Evolutionary conservation across 2,888 invertebrate species (phyloP).

Genomic region (Megastigmus dorsalis): DNA sequence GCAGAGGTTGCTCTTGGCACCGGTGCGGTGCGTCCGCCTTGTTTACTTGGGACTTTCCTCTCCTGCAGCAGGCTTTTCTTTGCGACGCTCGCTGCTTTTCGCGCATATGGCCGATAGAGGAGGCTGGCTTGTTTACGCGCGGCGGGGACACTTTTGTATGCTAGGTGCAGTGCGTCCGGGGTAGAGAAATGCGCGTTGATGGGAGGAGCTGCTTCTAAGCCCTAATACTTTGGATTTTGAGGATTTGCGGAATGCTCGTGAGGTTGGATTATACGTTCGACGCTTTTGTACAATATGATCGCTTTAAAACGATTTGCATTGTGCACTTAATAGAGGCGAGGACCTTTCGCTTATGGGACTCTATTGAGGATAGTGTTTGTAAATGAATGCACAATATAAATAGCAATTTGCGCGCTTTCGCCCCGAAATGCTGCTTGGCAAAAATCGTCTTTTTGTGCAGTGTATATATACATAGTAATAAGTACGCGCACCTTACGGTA

Average conservation of each 20-base stretch:
- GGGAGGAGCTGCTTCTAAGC: neutral
- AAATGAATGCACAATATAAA: too few relatives aligned
- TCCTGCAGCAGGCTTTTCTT: neutral
- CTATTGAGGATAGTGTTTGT: too few relatives aligned
- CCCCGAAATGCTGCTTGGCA: too few relatives aligned
- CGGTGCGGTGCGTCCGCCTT: too few relatives aligned
- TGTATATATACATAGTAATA: too few relatives aligned
- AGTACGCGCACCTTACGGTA: too few relatives aligned
- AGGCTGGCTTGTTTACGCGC: neutral
- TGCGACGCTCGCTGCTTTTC: neutral
- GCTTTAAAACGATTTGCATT: constrained; percentile 33
- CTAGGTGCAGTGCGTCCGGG: neutral
- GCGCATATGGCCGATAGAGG: constrained; percentile 3
- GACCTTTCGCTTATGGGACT: too few relatives aligned
- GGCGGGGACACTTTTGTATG: neutral
- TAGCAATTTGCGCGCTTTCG: too few relatives aligned
- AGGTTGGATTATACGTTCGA: neutral
- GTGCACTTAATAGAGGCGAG: too few relatives aligned
- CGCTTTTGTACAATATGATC: constrained; percentile 22
- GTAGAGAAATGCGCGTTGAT: constrained; percentile 2
- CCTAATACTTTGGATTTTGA: constrained; percentile 18
- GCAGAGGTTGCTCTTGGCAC: neutral
- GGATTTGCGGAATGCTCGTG: neutral
- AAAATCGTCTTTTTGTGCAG: too few relatives aligned
- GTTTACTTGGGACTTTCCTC: constrained; percentile 40